These are phyloP conservation scores for Lophura nycthemera DNA, from an alignment of 2,113 vertebrate species.

Conservation along the genomic window DNA sequence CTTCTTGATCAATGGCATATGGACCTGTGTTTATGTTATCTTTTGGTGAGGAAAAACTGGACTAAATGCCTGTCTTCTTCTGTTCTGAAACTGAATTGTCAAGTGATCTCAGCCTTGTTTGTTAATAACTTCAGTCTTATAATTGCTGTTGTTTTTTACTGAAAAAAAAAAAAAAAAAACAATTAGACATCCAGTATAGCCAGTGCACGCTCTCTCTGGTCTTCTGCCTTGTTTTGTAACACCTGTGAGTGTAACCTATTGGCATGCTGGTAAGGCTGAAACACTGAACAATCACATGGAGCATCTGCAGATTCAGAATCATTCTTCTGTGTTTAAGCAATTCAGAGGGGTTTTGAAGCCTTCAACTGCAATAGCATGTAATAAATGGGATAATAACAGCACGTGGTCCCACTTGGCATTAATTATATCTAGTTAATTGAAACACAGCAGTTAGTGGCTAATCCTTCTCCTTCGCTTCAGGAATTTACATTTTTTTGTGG, in stretches of 20 bases:
- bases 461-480: background rate
- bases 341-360: background rate
- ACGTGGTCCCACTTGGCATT: background rate
- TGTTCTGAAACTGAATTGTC: background rate
- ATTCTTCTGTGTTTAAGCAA: background rate
- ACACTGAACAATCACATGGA: background rate
- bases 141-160: background rate
- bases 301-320: background rate
- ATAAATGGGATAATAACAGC: background rate
- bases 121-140: background rate
- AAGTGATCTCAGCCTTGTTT: background rate
- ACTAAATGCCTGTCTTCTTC: background rate
- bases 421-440: background rate
- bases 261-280: background rate
- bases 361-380: background rate
- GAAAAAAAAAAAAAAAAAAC: background rate
- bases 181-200: background rate
- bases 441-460: background rate
- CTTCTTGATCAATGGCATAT: rapidly evolving
- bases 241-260: background rate
- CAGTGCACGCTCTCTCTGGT: background rate
- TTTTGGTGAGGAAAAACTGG: background rate
- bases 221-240: background rate
- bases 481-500: background rate
- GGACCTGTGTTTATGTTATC: background rate